Base-by-base conservation (phyloP, 2,888 invertebrate genomes). In the Cheilosia pagana region DNA sequence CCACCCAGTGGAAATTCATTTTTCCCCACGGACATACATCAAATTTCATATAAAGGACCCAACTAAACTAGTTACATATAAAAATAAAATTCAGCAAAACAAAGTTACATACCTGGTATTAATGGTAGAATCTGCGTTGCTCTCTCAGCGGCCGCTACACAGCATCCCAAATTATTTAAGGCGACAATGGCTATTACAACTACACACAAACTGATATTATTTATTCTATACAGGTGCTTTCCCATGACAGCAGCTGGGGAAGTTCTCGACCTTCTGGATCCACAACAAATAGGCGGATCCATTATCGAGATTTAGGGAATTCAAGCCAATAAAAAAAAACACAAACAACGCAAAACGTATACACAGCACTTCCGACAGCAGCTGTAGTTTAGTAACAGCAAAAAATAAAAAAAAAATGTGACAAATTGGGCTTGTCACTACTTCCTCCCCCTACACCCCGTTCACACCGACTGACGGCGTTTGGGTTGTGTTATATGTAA, bases 221-320 rank as follows among this genome's bases (percentile, higher is more conserved):
- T 81, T 75, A 77, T 76, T 74, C 87, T 79, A 59, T 82, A 79
- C 60, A 77, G 70, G 41, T 79, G 86, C 74, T 87, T 74, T 60
- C 77, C 71, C 78, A 67, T 79, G 35, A 35, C 35, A 41, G 48
- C 72, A 82, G 77, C 79, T 70, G 85, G 77, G 81, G 78, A 82
- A 81, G 83, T 87, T 86, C 88, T 87, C 87, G 89, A 87, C 89
- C 89, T 88, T 90, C 89, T 88, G 90, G 90, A 91, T 90, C 90
- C 90, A 90, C 90, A 89, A 89, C 89, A 90, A 88, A 89, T 87
- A 87, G 91, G 90, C 89, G 90, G 90, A 90, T 89, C 89, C 91
- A 91, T 91, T 87, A 88, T 89, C 81, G 85, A 81, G 81, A 67
- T 81, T 67, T 57, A 60, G 28, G 60, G 72, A 50, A 55, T 79